phyloP scores from a whole-genome alignment of 1,140 invertebrate genomes.

The Scaptomyza pallida region DNA sequence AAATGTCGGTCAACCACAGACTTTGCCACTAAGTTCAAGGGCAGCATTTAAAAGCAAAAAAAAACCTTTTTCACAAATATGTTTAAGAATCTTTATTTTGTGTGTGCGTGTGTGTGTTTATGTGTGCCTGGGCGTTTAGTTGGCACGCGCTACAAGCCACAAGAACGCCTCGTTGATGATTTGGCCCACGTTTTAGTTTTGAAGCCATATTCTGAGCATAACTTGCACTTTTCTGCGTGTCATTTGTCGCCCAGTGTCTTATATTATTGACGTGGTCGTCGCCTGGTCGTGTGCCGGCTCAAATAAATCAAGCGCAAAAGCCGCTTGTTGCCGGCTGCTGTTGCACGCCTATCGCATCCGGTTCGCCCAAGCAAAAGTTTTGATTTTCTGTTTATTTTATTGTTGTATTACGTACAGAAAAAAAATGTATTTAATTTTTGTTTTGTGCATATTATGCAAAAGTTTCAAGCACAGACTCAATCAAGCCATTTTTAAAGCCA shows the following conservation, averaged over 20 bases:
- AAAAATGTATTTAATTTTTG: constrained; percentile 3
- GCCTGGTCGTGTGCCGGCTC: constrained; percentile 70
- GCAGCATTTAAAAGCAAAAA: constrained; percentile 26
- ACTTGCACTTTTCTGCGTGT: constrained; percentile 73
- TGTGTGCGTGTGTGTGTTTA: too few species aligned
- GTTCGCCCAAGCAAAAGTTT: constrained; percentile 67
- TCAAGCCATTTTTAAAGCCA: constrained; percentile 77
- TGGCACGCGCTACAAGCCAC: constrained; percentile 62
- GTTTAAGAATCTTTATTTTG: constrained; percentile 18
- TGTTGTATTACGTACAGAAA: constrained; percentile 16
- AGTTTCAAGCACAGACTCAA: constrained; percentile 55
- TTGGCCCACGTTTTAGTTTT: constrained; percentile 56
- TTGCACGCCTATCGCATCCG: constrained; percentile 68
- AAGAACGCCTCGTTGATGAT: constrained; percentile 58
- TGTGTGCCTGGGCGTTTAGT: constrained; percentile 22
- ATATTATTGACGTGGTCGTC: constrained; percentile 62
- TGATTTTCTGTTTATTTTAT: constrained; percentile 4
- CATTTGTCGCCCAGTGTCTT: constrained; percentile 33
- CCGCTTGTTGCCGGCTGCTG: constrained; percentile 15
- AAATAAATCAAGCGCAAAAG: constrained; percentile 69
- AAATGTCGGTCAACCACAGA: constrained; percentile 68
- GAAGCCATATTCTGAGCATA: constrained; percentile 12
- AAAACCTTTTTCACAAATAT: constrained; percentile 29
- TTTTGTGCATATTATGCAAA: constrained; percentile 56
- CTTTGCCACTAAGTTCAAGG: constrained; percentile 61